Base-by-base conservation (phyloP, 2,113 vertebrate species). In the Peromyscus leucopus region DNA sequence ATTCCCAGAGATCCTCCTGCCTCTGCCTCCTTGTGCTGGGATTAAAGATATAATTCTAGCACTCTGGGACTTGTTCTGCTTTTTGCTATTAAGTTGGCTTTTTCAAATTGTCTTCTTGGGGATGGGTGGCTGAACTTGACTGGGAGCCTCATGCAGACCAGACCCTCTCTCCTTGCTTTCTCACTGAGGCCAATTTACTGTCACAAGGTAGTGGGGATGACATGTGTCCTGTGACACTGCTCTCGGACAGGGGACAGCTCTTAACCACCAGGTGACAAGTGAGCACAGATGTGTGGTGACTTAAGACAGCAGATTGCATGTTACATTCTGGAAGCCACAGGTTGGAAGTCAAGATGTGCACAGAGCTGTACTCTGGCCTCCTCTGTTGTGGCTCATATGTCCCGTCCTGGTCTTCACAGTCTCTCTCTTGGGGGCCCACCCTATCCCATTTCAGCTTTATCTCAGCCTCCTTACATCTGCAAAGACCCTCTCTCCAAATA, bases 171-270 rank as follows among this genome's bases (percentile, higher is more conserved):
- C 4, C 57, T 36, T 28, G 33, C 48, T 69, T 75, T 75, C 33
- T n/a, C 51, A 8, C 46, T 22, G 0, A 71, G 65, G n/a, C 22
- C 46, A 46, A 48, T 22, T 17, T 48, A 33, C 36, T 22, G 3
- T 28, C 15, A 2, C 0, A 7, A 61, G 63, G 15, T 39, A 4
- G 11, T 46, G 0, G 0, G 31, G 71, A 12, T 2, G 36, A 11
- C 2, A 0, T 0, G 6, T 6, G n/a, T n/a, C 7, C 0, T 31
- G 46, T 17, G n/a, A 16, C 13, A 7, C 24, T n/a, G 51, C 86
- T n/a, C 17, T 7, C 3, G 24, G 24, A n/a, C 46, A 11, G 16
- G 2, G 69, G 10, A n/a, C 67, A 17, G 69, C 24, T 26, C 48
- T 59, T 74, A 57, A 39, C 36, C 13, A 39, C 36, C n/a, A 42